phyloP scores from a whole-genome alignment of 1,140 invertebrate genomes.

The Myzus persicae region DNA sequence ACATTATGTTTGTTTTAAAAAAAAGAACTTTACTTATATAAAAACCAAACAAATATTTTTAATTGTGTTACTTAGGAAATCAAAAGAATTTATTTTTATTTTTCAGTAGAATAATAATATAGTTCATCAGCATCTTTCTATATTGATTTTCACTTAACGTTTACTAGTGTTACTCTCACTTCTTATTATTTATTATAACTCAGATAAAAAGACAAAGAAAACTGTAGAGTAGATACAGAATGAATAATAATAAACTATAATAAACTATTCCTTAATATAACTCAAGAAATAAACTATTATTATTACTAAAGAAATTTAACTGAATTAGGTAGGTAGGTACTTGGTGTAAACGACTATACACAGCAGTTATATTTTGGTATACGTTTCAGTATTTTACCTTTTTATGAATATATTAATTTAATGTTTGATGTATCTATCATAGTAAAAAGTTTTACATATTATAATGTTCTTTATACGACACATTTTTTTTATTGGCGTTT shows the following conservation, averaged over 20 bases:
- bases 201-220: background rate
- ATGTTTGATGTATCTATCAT: background rate
- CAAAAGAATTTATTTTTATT: background rate
- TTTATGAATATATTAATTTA: background rate
- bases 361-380: background rate
- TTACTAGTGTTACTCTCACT: background rate
- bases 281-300: background rate
- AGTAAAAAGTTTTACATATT: background rate
- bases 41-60: background rate
- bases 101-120: background rate
- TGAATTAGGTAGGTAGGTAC: background rate
- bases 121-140: background rate
- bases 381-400: too few species aligned
- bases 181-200: background rate
- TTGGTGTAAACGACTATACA: background rate
- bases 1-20: background rate
- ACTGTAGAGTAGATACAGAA: background rate
- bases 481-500: background rate
- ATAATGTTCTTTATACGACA: background rate
- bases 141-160: conserved; percentile 25
- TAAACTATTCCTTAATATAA: background rate
- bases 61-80: background rate
- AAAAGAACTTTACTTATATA: background rate
- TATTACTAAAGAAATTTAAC: background rate
- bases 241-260: background rate